phyloP scores from a whole-genome alignment of 2,888 invertebrate genomes.

The Maniola hyperantus region DNA sequence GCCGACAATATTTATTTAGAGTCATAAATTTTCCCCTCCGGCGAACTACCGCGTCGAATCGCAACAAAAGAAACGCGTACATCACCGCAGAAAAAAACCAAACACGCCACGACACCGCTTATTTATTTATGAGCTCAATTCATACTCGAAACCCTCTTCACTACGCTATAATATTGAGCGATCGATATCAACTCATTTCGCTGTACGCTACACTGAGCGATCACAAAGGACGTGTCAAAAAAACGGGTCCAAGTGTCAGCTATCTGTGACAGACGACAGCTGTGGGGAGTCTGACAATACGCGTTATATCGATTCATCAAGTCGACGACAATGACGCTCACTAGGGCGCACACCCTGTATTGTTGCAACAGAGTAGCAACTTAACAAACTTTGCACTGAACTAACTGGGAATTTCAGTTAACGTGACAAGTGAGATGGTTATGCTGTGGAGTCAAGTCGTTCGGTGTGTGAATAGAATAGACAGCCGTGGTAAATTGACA shows the following conservation, averaged over 20 bases:
- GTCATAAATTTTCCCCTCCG: slow-evolving; percentile 47
- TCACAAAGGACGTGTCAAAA: slow-evolving; percentile 73
- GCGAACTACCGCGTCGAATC: slow-evolving; percentile 59
- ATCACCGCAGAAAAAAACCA: slow-evolving; percentile 59
- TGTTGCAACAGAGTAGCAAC: slow-evolving; percentile 51
- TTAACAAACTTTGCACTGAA: slow-evolving; percentile 33
- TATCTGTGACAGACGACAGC: slow-evolving; percentile 77
- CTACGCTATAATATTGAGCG: slow-evolving; percentile 69
- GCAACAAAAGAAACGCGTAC: slow-evolving; percentile 71
- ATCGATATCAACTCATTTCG: slow-evolving; percentile 79
- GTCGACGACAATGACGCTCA: slow-evolving; percentile 62
- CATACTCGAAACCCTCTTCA: slow-evolving; percentile 65
- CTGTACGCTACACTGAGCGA: slow-evolving; percentile 63
- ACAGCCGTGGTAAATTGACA: slow-evolving; percentile 74
- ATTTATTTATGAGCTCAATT: slow-evolving; percentile 80
- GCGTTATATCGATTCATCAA: slow-evolving; percentile 73
- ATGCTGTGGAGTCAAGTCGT: slow-evolving; percentile 51
- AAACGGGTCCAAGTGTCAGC: slow-evolving; percentile 76
- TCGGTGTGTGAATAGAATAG: slow-evolving; percentile 58
- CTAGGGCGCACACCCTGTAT: slow-evolving; percentile 65
- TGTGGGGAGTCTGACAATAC: slow-evolving; percentile 71
- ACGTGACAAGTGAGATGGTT: slow-evolving; percentile 37
- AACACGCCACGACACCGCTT: slow-evolving; percentile 76
- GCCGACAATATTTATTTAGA: slow-evolving; percentile 49
- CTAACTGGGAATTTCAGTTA: slow-evolving; percentile 42